Evolutionary conservation across 1,140 invertebrate genomes (phyloP).

Genomic region (Diorhabda sublineata): DNA sequence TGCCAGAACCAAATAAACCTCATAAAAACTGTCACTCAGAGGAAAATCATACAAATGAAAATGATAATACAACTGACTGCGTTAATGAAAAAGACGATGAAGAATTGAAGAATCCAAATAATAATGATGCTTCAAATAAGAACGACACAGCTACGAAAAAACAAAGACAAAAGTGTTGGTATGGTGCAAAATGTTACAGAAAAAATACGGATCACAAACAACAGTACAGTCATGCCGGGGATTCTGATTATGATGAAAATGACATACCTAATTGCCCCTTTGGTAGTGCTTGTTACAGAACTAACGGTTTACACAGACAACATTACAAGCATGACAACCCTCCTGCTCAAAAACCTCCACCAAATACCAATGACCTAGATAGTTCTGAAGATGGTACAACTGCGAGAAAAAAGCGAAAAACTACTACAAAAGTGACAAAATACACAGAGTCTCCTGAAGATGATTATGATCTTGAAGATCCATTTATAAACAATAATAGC

Average conservation of each 20-base stretch:
- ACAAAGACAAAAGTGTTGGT: conserved; percentile 39
- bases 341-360: neutral
- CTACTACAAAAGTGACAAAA: neutral
- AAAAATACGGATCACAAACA: conserved; percentile 47
- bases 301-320: conserved; percentile 50
- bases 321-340: conserved; percentile 49
- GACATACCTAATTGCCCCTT: conserved; percentile 51
- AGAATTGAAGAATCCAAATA: neutral
- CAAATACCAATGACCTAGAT: neutral
- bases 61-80: too few species aligned
- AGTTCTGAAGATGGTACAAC: neutral
- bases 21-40: too few species aligned
- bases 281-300: conserved; percentile 52
- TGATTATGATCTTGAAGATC: conserved; percentile 21
- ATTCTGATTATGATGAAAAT: conserved; percentile 51
- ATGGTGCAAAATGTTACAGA: conserved; percentile 44
- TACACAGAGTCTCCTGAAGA: conserved; percentile 16
- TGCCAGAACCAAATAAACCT: too few species aligned
- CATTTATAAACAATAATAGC: conserved; percentile 21
- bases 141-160: neutral
- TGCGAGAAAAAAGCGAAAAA: neutral
- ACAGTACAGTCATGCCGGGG: conserved; percentile 50
- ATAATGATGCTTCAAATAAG: neutral
- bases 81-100: too few species aligned
- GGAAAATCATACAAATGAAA: too few species aligned